Evolutionary conservation across 2,888 invertebrate genomes (phyloP), one percentile per base, ranked within the genome.

Genomic region (Diarsia brunnea): DNA sequence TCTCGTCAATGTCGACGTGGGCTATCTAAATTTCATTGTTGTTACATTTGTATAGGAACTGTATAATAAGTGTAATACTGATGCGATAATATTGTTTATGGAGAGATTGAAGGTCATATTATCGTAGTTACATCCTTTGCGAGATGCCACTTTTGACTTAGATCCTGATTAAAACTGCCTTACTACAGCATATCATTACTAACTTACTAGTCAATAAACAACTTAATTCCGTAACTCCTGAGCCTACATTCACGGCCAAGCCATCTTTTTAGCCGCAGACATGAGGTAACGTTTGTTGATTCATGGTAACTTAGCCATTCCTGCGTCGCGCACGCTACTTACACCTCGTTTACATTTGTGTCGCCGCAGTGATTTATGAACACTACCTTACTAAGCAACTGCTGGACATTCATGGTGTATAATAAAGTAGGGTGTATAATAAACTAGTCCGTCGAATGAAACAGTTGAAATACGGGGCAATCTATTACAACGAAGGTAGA

Each of bases 21-120:
- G n/a, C 45, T 47, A 58, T 63, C 14, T 55, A 19, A 67, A 49
- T 63, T 10, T 55, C 10, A 64, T 72, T 67, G 84, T 65, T 67
- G 19, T 53, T 68, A 60, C 16, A 24, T 27, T 63, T 8, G 14
- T 7, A 43, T 24, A n/a, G 27, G 19, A 61, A 49, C 31, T 27
- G 38, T n/a, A 75, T 67, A 81, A 81, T 78, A 38, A 49, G n/a
- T 38, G 53, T 67, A 67, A 45, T 60, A 14, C 16, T 71, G n/a
- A 27, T 66, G 51, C 47, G 60, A 51, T 69, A 45, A 69, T 51
- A 45, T 78, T 45, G 51, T 60, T 68, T n/a, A 16, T 4, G 12
- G 24, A 14, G 19, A 24, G 45, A 31, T 24, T 24, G 10, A 27
- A 27, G 19, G 58, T 72, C 5, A 21, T 58, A n/a, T n/a, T n/a